Percentiles rank a stretch among this genome's conserved stretches.
Conservation (phyloP, 1,140 invertebrate species). For the Panulirus ornatus region DNA sequence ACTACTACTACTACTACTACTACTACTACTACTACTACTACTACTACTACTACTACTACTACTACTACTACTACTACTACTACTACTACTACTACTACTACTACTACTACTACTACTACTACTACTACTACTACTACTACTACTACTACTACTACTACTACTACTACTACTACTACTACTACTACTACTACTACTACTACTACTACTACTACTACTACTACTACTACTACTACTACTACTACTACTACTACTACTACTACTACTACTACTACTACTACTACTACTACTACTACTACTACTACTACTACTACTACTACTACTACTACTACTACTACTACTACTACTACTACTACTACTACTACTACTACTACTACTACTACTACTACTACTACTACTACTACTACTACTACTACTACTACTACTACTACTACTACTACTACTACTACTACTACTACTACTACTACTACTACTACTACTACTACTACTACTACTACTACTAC, state of each 20-base stretch:
- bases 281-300: conserved; percentile 24
- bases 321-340: conserved; percentile 37
- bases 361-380: conserved; percentile 34
- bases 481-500: conserved; percentile 19
- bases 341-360: conserved; percentile 37
- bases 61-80: conserved; percentile 25
- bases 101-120: conserved; percentile 14
- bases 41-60: conserved; percentile 28
- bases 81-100: neutral
- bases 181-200: conserved; percentile 23
- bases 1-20: conserved; percentile 22
- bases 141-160: conserved; percentile 26
- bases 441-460: conserved; percentile 43
- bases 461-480: conserved; percentile 24
- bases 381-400: conserved; percentile 35
- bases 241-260: conserved; percentile 23
- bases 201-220: conserved; percentile 19
- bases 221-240: conserved; percentile 19
- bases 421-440: conserved; percentile 32
- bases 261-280: conserved; percentile 16
- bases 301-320: conserved; percentile 39
- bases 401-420: conserved; percentile 20
- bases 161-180: conserved; percentile 19
- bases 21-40: conserved; percentile 23
- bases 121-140: conserved; percentile 36